These are phyloP conservation scores for Chlorospingus semifuscus DNA, from an alignment of 2,797 vertebrate genomes.

Conservation along the genomic window DNA sequence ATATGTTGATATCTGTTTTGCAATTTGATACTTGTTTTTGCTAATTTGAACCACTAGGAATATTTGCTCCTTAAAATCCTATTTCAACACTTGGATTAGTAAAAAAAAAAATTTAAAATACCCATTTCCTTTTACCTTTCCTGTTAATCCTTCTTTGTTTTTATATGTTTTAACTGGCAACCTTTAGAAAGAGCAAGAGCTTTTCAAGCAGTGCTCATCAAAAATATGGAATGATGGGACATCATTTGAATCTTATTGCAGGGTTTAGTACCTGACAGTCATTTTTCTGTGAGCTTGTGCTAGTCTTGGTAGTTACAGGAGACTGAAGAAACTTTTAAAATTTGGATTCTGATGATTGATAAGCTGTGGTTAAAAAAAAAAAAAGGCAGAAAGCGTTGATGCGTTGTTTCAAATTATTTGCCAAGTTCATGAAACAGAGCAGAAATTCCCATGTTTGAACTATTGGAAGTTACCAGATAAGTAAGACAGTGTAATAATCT, in stretches of 20 bases:
- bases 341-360: not conserved
- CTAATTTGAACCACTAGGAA: not conserved
- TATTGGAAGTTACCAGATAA: not conserved
- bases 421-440: not conserved
- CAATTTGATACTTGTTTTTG: not conserved
- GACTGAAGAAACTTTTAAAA: not conserved
- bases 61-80: not conserved
- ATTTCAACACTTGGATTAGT: not conserved
- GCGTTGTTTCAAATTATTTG: not conserved
- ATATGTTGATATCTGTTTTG: not conserved
- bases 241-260: not conserved
- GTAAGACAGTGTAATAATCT: not conserved
- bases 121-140: not conserved
- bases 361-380: not conserved
- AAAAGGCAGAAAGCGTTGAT: not conserved
- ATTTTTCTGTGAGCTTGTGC: not conserved
- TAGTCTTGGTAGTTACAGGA: not conserved
- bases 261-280: not conserved
- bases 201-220: not conserved
- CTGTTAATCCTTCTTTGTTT: not conserved
- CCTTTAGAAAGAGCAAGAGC: not conserved
- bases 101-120: not conserved
- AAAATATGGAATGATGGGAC: not conserved
- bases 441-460: not conserved
- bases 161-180: not conserved